phyloP scores from a whole-genome alignment of 1,140 invertebrate genomes.

The Archegozetes longisetosus region DNA sequence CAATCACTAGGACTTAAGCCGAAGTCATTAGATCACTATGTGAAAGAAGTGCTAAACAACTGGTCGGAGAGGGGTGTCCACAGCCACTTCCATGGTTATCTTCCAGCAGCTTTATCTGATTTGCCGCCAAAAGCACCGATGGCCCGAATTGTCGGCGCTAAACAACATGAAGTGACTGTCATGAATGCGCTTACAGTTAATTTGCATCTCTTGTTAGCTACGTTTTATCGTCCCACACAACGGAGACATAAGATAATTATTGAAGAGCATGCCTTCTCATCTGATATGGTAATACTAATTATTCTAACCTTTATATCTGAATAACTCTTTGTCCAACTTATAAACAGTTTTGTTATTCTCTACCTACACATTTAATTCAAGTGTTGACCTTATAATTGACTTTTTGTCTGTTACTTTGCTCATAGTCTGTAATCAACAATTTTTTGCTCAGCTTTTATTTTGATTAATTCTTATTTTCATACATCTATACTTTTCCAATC shows the following conservation, averaged over 20 bases:
- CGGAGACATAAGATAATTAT: slow-evolving; percentile 39
- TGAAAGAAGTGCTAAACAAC: slow-evolving; percentile 32
- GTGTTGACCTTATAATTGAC: no score
- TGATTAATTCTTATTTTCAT: no score
- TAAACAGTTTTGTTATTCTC: slow-evolving; percentile 12
- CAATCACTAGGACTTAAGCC: slow-evolving; percentile 40
- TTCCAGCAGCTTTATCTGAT: slow-evolving; percentile 37
- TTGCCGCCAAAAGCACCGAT: slow-evolving; percentile 29
- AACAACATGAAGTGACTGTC: slow-evolving; percentile 32
- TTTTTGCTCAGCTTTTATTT: no score
- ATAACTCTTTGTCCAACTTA: background rate
- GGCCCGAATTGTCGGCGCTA: slow-evolving; percentile 33
- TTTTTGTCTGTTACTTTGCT: no score
- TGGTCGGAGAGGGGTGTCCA: slow-evolving; percentile 36
- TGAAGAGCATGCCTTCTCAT: slow-evolving; percentile 42
- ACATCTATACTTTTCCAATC: no score
- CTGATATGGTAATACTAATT: slow-evolving; percentile 36
- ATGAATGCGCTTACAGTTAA: slow-evolving; percentile 43
- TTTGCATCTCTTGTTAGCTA: slow-evolving; percentile 32
- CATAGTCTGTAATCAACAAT: no score
- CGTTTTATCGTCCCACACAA: slow-evolving; percentile 39
- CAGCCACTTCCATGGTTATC: slow-evolving; percentile 31
- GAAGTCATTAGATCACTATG: slow-evolving; percentile 27
- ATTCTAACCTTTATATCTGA: slow-evolving; percentile 8
- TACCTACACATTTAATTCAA: no score